Evolutionary conservation across 2,888 invertebrate species (phyloP).

Genomic region (Stenichneumon culpator): DNA sequence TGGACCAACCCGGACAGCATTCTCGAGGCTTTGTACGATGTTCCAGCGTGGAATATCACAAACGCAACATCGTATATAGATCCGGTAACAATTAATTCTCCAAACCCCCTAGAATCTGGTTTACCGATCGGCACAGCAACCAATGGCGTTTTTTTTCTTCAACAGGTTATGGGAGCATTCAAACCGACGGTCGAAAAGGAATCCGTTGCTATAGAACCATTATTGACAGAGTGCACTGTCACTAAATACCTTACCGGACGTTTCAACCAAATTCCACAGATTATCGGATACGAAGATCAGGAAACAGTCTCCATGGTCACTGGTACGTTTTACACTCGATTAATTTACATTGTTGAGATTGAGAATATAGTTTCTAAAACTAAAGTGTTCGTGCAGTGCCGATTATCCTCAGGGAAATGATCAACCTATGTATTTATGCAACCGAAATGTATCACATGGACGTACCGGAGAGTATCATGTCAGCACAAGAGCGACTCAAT

Average conservation of each 20-base stretch:
- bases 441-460: neutral
- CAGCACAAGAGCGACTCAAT: neutral
- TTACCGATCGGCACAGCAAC: neutral
- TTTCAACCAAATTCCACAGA: slow-evolving; percentile 86
- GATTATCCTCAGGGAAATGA: neutral
- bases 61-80: slow-evolving; percentile 72
- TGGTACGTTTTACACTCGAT: slow-evolving; percentile 77
- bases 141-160: neutral
- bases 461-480: neutral
- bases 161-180: slow-evolving; percentile 85
- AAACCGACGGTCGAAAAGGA: slow-evolving; percentile 86
- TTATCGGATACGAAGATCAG: slow-evolving; percentile 86
- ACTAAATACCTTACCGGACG: slow-evolving; percentile 84
- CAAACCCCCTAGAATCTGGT: slow-evolving; percentile 82
- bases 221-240: slow-evolving; percentile 85
- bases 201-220: slow-evolving; percentile 85
- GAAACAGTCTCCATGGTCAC: slow-evolving; percentile 81
- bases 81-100: slow-evolving; percentile 73
- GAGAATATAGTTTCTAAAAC: neutral
- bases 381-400: neutral
- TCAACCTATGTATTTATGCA: neutral
- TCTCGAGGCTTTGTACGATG: slow-evolving; percentile 82
- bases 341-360: neutral
- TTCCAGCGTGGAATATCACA: slow-evolving; percentile 83
- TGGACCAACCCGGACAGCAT: slow-evolving; percentile 80